Conservation (phyloP, 2,888 invertebrate species). For the Heliconius sara region DNA sequence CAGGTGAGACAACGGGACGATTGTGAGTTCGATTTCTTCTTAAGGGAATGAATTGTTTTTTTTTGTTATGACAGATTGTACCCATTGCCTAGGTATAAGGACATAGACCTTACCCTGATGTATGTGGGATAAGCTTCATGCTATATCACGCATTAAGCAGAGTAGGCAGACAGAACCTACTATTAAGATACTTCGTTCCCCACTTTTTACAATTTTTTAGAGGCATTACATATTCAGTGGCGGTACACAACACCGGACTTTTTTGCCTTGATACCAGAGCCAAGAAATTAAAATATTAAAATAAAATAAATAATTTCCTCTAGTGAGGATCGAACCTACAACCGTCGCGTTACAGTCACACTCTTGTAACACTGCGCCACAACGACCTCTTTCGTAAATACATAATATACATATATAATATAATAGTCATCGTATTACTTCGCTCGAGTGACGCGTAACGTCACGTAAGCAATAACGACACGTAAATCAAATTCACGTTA, state of each 20-base stretch:
- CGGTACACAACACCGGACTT: not conserved
- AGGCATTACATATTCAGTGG: not conserved
- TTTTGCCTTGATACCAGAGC: not conserved
- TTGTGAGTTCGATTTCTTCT: not conserved
- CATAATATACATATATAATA: not conserved
- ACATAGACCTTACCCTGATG: too few relatives aligned
- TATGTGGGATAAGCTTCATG: too few relatives aligned
- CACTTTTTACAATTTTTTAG: too few relatives aligned
- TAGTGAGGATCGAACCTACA: not conserved
- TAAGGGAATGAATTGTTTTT: not conserved
- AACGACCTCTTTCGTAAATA: not conserved
- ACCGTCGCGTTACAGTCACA: too few relatives aligned
- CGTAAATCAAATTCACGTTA: constrained; percentile 29
- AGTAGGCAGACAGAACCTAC: too few relatives aligned
- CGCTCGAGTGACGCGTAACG: constrained; percentile 22
- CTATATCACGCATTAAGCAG: too few relatives aligned
- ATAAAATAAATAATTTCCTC: not conserved
- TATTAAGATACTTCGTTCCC: too few relatives aligned
- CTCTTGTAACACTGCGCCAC: not conserved
- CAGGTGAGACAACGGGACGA: not conserved
- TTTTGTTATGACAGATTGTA: not conserved
- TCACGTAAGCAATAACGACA: constrained; percentile 37
- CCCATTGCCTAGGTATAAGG: too few relatives aligned
- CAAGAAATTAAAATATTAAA: not conserved
- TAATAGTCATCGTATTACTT: not conserved